Base-by-base conservation (phyloP, 2,888 invertebrate genomes). In the Agelastica alni region DNA sequence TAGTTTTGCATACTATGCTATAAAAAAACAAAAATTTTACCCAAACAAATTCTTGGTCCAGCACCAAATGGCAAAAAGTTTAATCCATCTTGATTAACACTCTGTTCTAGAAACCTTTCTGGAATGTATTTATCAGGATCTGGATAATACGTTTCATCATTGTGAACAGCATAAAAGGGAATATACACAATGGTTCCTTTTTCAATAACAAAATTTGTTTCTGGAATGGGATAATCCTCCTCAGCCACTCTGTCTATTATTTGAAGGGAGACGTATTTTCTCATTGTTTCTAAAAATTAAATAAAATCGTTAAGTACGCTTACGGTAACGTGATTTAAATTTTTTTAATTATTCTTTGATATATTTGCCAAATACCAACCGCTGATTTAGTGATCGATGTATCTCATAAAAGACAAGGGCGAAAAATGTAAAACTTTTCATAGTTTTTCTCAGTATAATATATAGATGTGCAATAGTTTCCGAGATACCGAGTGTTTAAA, bases 21-120 rank as follows among this genome's bases (percentile, higher is more conserved):
- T 16, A 2, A 37, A 37, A 2, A 9, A 37, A 7, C n/a, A 9
- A 4, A 9, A 17, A 0, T 10, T 0, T 53, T 63, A 73, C 74
- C 74, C 26, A 75, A 70, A 58, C 75, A 75, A 31, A 64, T 64
- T 51, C 71, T 66, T 2, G 75, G 75, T 9, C 75, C 75, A 43
- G 69, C 70, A 5, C 74, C 75, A 54, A 75, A 75, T 0, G 75
- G 73, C 43, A 73, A 43, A 46, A 64, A 72, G 13, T 53, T 51
- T 18, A 58, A 57, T 12, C 52, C 57, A 16, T 53, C 48, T 18
- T 46, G 43, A n/a, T 45, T 56, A 3, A 17, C 18, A 37, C 51
- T 58, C 16, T 62, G 56, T 32, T 61, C 60, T 20, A 53, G 44
- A 52, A 68, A 68, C 28, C 64, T 39, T 17, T 67, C 66, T 5